phyloP scores from a whole-genome alignment of 1,140 invertebrate genomes.

The Apis dorsata region DNA sequence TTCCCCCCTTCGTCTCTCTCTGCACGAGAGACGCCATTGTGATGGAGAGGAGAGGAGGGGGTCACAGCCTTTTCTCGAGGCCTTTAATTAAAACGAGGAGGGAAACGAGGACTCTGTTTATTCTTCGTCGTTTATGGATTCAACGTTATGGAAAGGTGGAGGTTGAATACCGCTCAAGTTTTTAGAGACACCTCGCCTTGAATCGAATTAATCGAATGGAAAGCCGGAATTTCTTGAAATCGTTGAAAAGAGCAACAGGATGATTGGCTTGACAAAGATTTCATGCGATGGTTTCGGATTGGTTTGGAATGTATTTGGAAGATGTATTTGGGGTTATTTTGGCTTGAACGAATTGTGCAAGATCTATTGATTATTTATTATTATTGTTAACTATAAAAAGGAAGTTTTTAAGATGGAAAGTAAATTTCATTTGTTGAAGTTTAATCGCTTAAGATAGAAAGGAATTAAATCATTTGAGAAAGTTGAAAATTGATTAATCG shows the following conservation, averaged over 20 bases:
- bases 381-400: no score
- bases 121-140: slow-evolving; percentile 21
- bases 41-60: background rate
- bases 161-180: background rate
- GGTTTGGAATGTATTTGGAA: background rate
- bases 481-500: no score
- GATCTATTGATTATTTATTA: no score
- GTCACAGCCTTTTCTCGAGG: background rate
- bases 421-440: no score
- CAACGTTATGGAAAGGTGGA: slow-evolving; percentile 1
- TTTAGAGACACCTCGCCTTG: no score
- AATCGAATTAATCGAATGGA: background rate
- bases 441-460: no score
- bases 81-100: slow-evolving; percentile 39
- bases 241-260: background rate
- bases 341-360: no score
- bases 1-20: background rate
- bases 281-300: background rate
- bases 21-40: no score
- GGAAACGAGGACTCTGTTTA: slow-evolving; percentile 7
- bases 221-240: background rate
- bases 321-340: background rate
- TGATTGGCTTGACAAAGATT: background rate
- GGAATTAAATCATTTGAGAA: no score
- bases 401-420: no score